Evolutionary conservation across 2,797 vertebrate species (phyloP).

Genomic region (Anableps anableps): DNA sequence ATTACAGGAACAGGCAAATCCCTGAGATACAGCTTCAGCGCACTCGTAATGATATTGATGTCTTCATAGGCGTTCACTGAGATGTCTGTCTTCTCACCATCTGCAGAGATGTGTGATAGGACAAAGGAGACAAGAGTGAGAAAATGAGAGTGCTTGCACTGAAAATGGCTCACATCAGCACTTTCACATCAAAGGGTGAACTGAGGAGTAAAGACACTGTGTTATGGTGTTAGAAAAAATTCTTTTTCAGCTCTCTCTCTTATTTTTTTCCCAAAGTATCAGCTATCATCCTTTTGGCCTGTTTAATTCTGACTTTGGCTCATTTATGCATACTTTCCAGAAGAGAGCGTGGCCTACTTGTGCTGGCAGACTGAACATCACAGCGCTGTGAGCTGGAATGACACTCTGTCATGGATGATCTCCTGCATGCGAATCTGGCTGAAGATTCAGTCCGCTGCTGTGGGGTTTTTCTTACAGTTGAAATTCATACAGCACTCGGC

Average conservation of each 20-base stretch:
- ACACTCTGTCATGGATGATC: slow-evolving; percentile 81
- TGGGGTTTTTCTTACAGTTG: slow-evolving; percentile 61
- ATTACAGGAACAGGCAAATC: slow-evolving; percentile 98
- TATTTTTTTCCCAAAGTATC: slow-evolving; percentile 52
- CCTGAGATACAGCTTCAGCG: slow-evolving; percentile 99
- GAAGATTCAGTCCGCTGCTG: slow-evolving; percentile 62
- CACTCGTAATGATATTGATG: slow-evolving; percentile 99
- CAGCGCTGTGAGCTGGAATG: slow-evolving; percentile 79
- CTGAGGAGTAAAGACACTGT: slow-evolving; percentile 33
- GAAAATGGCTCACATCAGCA: slow-evolving; percentile 46
- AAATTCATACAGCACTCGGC: slow-evolving; percentile 67
- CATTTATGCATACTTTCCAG: slow-evolving; percentile 61
- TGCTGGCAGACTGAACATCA: slow-evolving; percentile 76
- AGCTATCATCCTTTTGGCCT: slow-evolving; percentile 63
- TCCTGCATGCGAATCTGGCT: slow-evolving; percentile 69
- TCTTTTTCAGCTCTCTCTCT: slow-evolving; percentile 12
- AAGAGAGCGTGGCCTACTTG: slow-evolving; percentile 76
- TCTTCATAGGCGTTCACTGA: slow-evolving; percentile 98
- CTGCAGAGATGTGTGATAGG: slow-evolving; percentile 76
- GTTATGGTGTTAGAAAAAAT: slow-evolving; percentile 19
- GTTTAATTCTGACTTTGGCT: slow-evolving; percentile 67
- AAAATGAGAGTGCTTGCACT: slow-evolving; percentile 25
- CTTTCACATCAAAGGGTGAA: slow-evolving; percentile 29
- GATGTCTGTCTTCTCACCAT: slow-evolving; percentile 99
- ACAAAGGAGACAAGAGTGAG: slow-evolving; percentile 33